Base-by-base conservation (phyloP, 2,888 invertebrate species). In the Leucania comma region DNA sequence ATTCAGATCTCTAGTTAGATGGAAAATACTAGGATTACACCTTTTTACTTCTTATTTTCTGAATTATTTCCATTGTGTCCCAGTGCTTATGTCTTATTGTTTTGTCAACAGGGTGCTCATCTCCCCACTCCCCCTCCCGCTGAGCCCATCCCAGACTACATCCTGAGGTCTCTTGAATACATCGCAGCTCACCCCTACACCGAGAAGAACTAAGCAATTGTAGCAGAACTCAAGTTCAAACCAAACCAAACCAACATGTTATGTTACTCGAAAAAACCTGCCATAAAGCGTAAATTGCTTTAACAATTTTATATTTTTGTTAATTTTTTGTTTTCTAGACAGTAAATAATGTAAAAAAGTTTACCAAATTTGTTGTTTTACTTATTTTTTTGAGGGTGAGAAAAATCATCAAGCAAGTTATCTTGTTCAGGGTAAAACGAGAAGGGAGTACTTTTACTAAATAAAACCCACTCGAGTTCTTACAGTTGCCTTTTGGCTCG, bases 111-210 rank as follows among this genome's bases (percentile, higher is more conserved):
- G 93, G 93, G 90, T 78, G 86, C 59, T 17, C 90, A 91, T 72
- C 88, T 93, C 2, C 93, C 93, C 56, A 92, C 91, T 24, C 75
- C 93, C 1, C 93, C 93, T 14, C 88, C 94, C 9, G 86, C 96
- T 1, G 87, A 92, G n/a, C 92, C 96, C 29, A 91, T 96, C 65
- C 96, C 96, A 5, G 96, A 94, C 0, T 92, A 94, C 86, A 95
- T 96, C 79, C 74, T 87, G 14, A 91, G 93, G 50, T 86, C 96
- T 56, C 77, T 96, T 48, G 93, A 92, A 66, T 96, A 92, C 88
- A 96, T 94, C 88, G 88, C 86, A 17, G 89, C 91, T 10, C 96
- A 96, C 91, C 96, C 96, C 57, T 93, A 91, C 86, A 59, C 42
- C 6, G 89, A 88, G 65, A 81, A 85, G 76, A 82, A 42, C 22